Base-by-base conservation (phyloP, 2,797 vertebrate genomes). In the Sebastes vulpes region DNA sequence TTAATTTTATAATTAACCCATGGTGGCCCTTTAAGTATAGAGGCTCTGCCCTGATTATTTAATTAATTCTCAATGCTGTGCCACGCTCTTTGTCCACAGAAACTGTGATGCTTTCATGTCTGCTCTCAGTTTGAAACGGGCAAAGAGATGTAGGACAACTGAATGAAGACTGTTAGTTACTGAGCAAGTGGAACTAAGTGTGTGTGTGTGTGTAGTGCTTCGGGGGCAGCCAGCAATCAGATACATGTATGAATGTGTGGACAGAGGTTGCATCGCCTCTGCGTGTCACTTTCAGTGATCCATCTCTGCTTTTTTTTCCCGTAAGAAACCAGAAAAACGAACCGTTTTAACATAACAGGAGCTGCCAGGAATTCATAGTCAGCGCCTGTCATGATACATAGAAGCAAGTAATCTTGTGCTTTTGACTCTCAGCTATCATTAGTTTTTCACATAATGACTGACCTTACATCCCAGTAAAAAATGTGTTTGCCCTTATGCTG, bases 1-100 rank as follows among this genome's bases (percentile, higher is more conserved):
- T 84, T 72, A 68, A 83, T 87, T 77, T 75, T 25, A 60, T 72
- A 74, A 84, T 87, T 85, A 92, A 89, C 79, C 80, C 56, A 3
- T 9, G 10, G 21, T 31, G 58, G 35, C 79, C 42, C 48, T 69
- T 65, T 60, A 31, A 50, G 42, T 38, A 25, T 23, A 18, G 50
- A 84, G 32, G 75, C 87, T 73, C 48, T 28, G 59, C 46, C 46
- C 66, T 67, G 64, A 70, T 80, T 31, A 79, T 75, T 77, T 58
- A 81, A 76, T 88, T 59, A 3, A 71, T 79, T 69, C 78, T 67
- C 61, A 66, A 38, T 54, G 31, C 29, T 18, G 21, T 10, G 52
- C 61, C 23, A 23, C 16, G 26, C 74, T 83, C 18, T n/a, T 28
- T 46, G 57, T 67, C 35, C 67, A 29, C 38, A 11, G 38, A 21